Evolutionary conservation across 2,888 invertebrate genomes (phyloP).

Genomic region (Abscondita cerata): DNA sequence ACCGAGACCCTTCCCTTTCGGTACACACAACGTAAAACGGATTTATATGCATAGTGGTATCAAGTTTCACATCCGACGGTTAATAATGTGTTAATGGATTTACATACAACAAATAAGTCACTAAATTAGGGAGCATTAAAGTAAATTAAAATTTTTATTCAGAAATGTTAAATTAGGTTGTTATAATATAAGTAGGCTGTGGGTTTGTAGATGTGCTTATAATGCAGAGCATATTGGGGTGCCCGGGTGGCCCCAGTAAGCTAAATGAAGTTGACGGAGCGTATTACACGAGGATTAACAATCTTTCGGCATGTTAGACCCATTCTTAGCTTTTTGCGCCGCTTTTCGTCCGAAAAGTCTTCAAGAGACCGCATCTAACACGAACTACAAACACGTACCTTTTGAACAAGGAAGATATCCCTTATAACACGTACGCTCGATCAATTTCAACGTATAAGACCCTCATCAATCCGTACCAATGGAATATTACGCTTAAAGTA

Average conservation of each 20-base stretch:
- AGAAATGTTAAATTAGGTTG: constrained; percentile 14
- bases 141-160: neutral
- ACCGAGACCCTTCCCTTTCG: constrained; percentile 6
- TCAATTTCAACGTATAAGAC: constrained; percentile 27
- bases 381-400: constrained; percentile 42
- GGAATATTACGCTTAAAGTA: constrained; percentile 15
- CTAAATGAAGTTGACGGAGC: constrained; percentile 41
- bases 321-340: constrained; percentile 31
- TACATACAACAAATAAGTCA: constrained; percentile 47
- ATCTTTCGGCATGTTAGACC: constrained; percentile 39
- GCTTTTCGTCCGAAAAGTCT: constrained; percentile 34
- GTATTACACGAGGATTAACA: constrained; percentile 38
- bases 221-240: constrained; percentile 16
- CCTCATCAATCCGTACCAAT: constrained; percentile 12
- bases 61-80: constrained; percentile 48
- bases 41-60: constrained; percentile 34
- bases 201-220: constrained; percentile 1
- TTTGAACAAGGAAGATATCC: constrained; percentile 21
- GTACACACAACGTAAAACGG: constrained; percentile 26
- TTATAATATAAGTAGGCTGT: too few species aligned
- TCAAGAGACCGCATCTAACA: constrained; percentile 43
- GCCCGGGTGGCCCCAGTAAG: constrained; percentile 34
- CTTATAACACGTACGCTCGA: constrained; percentile 32
- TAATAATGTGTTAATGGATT: constrained; percentile 51
- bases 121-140: constrained; percentile 13